phyloP scores from a whole-genome alignment of 2,888 invertebrate species.

The Drosophila vallismaia region DNA sequence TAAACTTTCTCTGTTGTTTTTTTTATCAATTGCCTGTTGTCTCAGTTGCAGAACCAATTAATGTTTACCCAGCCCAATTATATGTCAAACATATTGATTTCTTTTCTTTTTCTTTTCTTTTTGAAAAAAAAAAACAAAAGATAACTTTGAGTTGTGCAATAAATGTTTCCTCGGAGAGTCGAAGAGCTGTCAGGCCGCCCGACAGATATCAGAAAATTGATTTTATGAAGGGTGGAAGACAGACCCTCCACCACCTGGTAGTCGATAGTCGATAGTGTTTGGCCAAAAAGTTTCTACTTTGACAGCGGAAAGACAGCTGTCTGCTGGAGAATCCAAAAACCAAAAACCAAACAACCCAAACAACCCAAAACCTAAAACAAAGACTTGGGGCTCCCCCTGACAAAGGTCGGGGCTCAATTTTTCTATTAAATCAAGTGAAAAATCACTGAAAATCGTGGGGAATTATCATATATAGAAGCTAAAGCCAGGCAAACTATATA shows the following conservation, averaged over 20 bases:
- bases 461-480: neutral
- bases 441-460: constrained; percentile 49
- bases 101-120: neutral
- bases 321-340: constrained; percentile 42
- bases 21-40: constrained; percentile 16
- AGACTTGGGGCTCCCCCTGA: constrained; percentile 42
- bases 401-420: constrained; percentile 72
- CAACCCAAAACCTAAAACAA: constrained; percentile 38
- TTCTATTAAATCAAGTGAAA: constrained; percentile 68
- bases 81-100: constrained; percentile 21
- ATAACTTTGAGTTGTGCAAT: constrained; percentile 28
- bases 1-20: neutral
- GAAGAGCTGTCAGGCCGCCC: constrained; percentile 52
- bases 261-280: neutral
- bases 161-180: constrained; percentile 11
- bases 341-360: constrained; percentile 1
- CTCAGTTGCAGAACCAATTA: constrained; percentile 21
- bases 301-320: constrained; percentile 43
- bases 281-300: constrained; percentile 45
- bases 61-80: constrained; percentile 38
- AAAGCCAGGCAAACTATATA: constrained; percentile 9
- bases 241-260: neutral
- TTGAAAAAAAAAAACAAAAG: constrained; percentile 26
- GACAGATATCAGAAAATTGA: constrained; percentile 7
- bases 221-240: constrained; percentile 17